Evolutionary conservation across 2,888 invertebrate genomes (phyloP).

Genomic region (Dynastes grantii): DNA sequence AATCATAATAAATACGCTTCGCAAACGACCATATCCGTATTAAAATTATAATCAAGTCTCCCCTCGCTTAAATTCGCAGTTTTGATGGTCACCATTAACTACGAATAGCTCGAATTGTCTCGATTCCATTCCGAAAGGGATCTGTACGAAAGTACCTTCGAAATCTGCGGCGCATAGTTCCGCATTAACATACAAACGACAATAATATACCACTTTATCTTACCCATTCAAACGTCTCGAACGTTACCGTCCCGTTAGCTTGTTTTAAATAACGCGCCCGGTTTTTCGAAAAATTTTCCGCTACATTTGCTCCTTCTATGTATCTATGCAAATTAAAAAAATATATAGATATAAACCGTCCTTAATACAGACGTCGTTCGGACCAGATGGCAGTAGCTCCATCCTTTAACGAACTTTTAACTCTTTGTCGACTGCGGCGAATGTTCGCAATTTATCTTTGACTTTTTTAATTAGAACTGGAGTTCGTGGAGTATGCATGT

Average conservation of each 20-base stretch:
- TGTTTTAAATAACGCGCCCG: conserved; percentile 39
- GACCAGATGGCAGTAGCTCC: conserved; percentile 39
- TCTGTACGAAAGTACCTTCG: conserved; percentile 41
- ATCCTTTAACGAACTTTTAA: conserved; percentile 37
- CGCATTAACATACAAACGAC: conserved; percentile 47
- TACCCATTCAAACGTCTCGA: conserved; percentile 50
- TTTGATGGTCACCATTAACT: conserved; percentile 36
- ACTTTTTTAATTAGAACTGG: conserved; percentile 42
- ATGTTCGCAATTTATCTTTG: conserved; percentile 21
- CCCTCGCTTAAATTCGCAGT: conserved; percentile 14
- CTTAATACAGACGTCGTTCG: conserved; percentile 50
- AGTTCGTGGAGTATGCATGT: not conserved
- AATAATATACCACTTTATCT: conserved; percentile 49
- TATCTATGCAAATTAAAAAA: conserved; percentile 54
- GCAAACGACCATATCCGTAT: conserved; percentile 3
- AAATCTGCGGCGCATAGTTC: conserved; percentile 45
- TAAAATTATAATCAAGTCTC: conserved; percentile 9
- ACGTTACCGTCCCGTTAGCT: conserved; percentile 29
- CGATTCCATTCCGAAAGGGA: conserved; percentile 28
- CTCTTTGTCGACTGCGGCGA: conserved; percentile 39
- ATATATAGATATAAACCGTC: conserved; percentile 44
- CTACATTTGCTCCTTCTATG: conserved; percentile 43
- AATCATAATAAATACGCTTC: no score
- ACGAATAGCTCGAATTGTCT: conserved; percentile 31
- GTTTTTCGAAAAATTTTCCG: conserved; percentile 43